These are phyloP conservation scores for Gobionotothen gibberifrons DNA, from an alignment of 2,797 vertebrate genomes.

Conservation along the genomic window DNA sequence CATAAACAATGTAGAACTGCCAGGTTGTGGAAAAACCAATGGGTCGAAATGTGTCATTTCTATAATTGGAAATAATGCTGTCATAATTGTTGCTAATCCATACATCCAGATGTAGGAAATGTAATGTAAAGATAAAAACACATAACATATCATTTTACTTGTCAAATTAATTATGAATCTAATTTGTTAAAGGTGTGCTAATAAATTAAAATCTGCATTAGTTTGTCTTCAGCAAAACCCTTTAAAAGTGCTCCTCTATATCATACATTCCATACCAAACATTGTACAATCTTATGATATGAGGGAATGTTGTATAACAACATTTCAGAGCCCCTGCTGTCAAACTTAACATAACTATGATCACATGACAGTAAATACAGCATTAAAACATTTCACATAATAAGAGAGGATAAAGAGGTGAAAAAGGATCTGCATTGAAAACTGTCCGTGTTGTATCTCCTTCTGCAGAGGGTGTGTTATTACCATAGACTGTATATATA, in stretches of 20 bases:
- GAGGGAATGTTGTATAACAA: neutral
- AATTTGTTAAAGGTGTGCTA: neutral
- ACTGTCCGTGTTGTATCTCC: slow-evolving; percentile 4
- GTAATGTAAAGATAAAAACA: neutral
- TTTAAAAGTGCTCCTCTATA: neutral
- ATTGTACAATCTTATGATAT: neutral
- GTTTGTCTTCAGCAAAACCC: neutral
- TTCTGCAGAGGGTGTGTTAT: slow-evolving; percentile 22
- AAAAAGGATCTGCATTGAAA: slow-evolving; percentile 1
- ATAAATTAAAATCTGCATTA: neutral
- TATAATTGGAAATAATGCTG: neutral
- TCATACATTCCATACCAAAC: neutral
- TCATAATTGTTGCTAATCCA: neutral
- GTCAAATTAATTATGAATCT: neutral
- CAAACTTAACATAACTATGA: neutral
- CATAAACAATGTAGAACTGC: neutral
- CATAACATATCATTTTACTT: neutral
- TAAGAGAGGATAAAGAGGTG: neutral
- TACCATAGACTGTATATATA: slow-evolving; percentile 27
- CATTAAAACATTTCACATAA: neutral
- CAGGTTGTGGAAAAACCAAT: too few species aligned
- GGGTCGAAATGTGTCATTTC: neutral
- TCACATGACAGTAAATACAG: neutral
- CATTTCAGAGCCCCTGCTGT: neutral
- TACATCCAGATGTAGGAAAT: neutral